phyloP scores from a whole-genome alignment of 1,140 invertebrate genomes.

The Microplitis mediator region DNA sequence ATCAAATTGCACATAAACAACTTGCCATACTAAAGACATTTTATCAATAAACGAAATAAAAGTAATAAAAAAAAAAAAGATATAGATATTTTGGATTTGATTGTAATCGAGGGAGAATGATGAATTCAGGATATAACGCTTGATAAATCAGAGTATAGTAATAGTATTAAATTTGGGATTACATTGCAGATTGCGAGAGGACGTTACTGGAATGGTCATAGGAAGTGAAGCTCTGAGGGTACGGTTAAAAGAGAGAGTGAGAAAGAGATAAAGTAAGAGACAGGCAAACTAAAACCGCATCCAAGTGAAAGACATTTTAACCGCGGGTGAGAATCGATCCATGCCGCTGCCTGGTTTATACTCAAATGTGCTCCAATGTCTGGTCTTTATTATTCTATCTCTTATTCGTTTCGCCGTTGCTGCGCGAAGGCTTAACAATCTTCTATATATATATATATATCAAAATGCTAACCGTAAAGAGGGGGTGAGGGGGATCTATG shows the following conservation, averaged over 20 bases:
- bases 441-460: neutral
- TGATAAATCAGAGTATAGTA: too few species aligned
- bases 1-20: too few species aligned
- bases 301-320: constrained; percentile 14
- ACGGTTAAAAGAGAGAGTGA: neutral
- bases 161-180: neutral
- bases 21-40: too few species aligned
- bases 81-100: too few species aligned
- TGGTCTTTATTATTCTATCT: too few species aligned
- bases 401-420: neutral
- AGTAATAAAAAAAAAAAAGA: neutral
- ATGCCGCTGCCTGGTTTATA: neutral
- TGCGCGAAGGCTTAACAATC: neutral
- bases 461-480: too few species aligned
- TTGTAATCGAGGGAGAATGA: too few species aligned
- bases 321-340: constrained; percentile 11
- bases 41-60: too few species aligned
- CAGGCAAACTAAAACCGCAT: constrained; percentile 20
- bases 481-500: neutral
- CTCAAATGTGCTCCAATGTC: too few species aligned
- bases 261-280: neutral
- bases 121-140: too few species aligned
- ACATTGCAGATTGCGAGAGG: neutral
- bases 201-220: neutral
- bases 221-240: neutral